These are phyloP conservation scores for Tamandua tetradactyla DNA, from an alignment of 2,797 vertebrate species.

Conservation along the genomic window DNA sequence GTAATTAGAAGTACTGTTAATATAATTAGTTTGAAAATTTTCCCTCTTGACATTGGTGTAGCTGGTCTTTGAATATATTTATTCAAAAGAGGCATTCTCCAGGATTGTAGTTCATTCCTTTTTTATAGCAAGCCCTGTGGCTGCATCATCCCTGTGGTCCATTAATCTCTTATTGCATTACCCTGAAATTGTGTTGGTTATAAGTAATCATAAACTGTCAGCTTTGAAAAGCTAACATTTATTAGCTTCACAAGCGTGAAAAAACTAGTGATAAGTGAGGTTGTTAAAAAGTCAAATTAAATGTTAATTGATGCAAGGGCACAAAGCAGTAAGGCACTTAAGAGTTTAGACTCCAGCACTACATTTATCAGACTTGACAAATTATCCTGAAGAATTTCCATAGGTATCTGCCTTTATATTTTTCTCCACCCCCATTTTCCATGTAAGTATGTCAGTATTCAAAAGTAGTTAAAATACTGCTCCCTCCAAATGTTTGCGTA, in stretches of 20 bases:
- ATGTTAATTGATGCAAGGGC: slow-evolving; percentile 87
- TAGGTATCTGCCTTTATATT: slow-evolving; percentile 71
- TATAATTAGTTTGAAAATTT: slow-evolving; percentile 43
- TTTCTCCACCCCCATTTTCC: slow-evolving; percentile 61
- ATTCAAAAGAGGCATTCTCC: slow-evolving; percentile 59
- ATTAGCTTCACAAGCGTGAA: slow-evolving; percentile 82
- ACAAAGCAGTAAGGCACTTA: slow-evolving; percentile 79
- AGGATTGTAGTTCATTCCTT: slow-evolving; percentile 39
- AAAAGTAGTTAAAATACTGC: slow-evolving; percentile 17
- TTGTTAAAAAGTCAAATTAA: slow-evolving; percentile 87
- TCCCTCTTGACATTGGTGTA: slow-evolving; percentile 48
- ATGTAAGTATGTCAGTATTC: slow-evolving; percentile 17
- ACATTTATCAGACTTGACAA: slow-evolving; percentile 83
- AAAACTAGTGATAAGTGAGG: slow-evolving; percentile 83
- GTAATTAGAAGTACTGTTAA: slow-evolving; percentile 46
- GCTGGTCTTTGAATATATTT: slow-evolving; percentile 53
- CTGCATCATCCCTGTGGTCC: slow-evolving; percentile 51
- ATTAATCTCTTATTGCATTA: slow-evolving; percentile 80
- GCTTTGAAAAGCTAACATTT: slow-evolving; percentile 83
- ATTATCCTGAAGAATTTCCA: slow-evolving; percentile 76
- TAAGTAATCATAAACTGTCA: slow-evolving; percentile 83
- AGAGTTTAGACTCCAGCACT: slow-evolving; percentile 76
- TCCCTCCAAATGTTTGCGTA: slow-evolving; percentile 48
- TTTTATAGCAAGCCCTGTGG: slow-evolving; percentile 50
- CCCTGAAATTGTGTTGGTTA: slow-evolving; percentile 75